phyloP scores from a whole-genome alignment of 2,888 invertebrate genomes.

The Desoria tigrina region DNA sequence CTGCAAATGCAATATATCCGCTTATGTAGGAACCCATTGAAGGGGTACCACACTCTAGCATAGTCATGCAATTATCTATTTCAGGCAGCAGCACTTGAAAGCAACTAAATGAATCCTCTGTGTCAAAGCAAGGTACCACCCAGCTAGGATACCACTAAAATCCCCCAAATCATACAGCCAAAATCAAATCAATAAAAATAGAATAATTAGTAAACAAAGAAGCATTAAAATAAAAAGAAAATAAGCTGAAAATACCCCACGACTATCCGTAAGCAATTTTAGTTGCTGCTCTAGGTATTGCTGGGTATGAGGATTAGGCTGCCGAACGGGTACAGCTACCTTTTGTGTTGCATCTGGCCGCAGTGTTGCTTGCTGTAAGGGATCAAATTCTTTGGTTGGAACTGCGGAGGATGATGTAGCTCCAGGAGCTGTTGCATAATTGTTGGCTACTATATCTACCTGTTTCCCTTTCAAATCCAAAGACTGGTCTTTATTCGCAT shows the following conservation, averaged over 20 bases:
- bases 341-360: no score
- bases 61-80: no score
- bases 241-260: not conserved
- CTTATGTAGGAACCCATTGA: no score
- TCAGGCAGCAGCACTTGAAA: no score
- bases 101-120: no score
- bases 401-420: constrained; percentile 1
- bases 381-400: constrained; percentile 28
- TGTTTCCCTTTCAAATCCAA: not conserved
- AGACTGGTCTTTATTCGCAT: not conserved
- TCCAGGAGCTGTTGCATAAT: not conserved
- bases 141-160: no score
- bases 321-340: not conserved
- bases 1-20: no score
- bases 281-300: constrained; percentile 7
- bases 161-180: no score
- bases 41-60: no score
- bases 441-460: not conserved
- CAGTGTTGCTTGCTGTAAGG: constrained; percentile 5
- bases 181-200: no score
- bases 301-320: constrained; percentile 1
- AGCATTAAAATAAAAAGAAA: not conserved
- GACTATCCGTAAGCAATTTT: constrained; percentile 7
- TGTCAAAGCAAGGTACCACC: no score
- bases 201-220: not conserved